Evolutionary conservation across 1,140 invertebrate genomes (phyloP), one percentile per base, ranked within the genome.

Genomic region (Drosophila mojavensis): DNA sequence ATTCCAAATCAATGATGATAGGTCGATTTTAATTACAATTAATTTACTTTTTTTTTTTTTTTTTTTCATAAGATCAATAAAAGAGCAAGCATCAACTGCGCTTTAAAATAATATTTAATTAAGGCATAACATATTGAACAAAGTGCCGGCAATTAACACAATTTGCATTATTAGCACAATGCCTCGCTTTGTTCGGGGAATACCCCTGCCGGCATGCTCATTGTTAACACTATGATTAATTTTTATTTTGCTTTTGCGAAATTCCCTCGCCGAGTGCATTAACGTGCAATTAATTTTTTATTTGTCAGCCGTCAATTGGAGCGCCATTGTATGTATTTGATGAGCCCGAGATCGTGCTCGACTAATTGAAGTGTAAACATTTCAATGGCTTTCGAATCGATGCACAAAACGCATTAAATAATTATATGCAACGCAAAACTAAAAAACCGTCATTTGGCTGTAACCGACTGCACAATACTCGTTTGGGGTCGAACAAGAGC

Each of bases 271-370:
- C 43, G 64, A 73, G 62, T 83, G 60, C 80, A 86, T 86, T 89
- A 86, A 86, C 88, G 76, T 75, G 75, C 79, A 89, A 83, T 86
- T 89, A 86, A 83, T 89, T 78, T 71, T 75, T 76, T 88, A 77
- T 79, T 79, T 83, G 56, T 77, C 60, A 70, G 61, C 48, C 11
- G 3, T 24, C 53, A 67, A 39, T 69, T 50, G 63, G 45, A 39
- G 50, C 56, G 39, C 2, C 26, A 51, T 54, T 56, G 33, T 55
- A 4, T 39, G 36, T 7, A 58, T 50, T 69, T 66, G 20, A 64
- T 43, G 36, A 39, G 17, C 20, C 36, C 26, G 36, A 39, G 62
- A 66, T 71, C 33, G 39, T 20, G 53, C 11, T 30, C 11, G 63
- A 48, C 83, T 86, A 86, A 86, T 86, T 89, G 80, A 80, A 78